Evolutionary conservation across 2,888 invertebrate species (phyloP).

Genomic region (Doris montereyensis): DNA sequence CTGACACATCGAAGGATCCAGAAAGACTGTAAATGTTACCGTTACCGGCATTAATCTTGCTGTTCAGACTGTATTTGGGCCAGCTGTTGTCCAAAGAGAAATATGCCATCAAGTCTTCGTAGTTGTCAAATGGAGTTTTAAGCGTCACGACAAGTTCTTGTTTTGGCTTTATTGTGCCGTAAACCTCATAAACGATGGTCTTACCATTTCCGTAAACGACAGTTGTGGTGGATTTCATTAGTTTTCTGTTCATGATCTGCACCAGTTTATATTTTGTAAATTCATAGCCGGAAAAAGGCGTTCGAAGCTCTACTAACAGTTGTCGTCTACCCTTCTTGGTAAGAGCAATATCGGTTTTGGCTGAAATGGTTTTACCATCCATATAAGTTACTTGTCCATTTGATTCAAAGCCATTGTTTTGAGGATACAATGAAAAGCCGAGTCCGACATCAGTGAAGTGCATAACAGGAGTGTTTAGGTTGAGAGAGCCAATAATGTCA

Average conservation of each 20-base stretch:
- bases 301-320: not conserved
- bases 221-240: not conserved
- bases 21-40: not conserved
- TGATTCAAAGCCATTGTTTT: slow-evolving; percentile 11
- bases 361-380: slow-evolving; percentile 34
- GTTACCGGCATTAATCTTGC: slow-evolving; percentile 24
- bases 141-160: slow-evolving; percentile 16
- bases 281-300: slow-evolving; percentile 23
- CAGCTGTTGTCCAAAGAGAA: slow-evolving; percentile 20
- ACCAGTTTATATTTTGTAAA: slow-evolving; percentile 18
- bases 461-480: slow-evolving; percentile 28
- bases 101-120: slow-evolving; percentile 28
- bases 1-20: slow-evolving; percentile 4
- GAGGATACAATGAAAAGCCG: slow-evolving; percentile 26
- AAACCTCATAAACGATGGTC: not conserved
- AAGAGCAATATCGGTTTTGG: not conserved
- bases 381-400: slow-evolving; percentile 34
- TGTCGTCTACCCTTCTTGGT: not conserved
- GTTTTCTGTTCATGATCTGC: not conserved
- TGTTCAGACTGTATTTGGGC: not conserved
- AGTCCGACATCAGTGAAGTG: slow-evolving; percentile 29
- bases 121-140: slow-evolving; percentile 31
- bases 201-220: not conserved
- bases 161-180: slow-evolving; percentile 11
- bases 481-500: slow-evolving; percentile 22